phyloP scores from a whole-genome alignment of 2,113 vertebrate species.

The Edolisoma coerulescens region DNA sequence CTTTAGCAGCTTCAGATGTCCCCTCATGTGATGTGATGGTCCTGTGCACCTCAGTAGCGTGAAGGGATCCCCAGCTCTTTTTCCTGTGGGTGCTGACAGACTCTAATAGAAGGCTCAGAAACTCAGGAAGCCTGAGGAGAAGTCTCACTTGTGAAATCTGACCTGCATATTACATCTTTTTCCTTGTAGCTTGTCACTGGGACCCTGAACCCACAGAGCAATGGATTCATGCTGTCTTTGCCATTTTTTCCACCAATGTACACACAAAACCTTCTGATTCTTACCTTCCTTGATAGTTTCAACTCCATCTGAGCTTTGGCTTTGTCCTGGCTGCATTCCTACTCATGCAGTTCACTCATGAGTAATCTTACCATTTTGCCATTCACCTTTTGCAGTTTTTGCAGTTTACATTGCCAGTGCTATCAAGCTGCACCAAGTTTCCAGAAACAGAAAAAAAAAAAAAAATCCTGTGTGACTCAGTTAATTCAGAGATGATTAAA shows the following conservation, averaged over 20 bases:
- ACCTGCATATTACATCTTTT: neutral
- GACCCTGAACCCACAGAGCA: neutral
- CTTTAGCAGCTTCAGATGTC: neutral
- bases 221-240: neutral
- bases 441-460: neutral
- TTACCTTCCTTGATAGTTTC: neutral
- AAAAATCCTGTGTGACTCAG: neutral
- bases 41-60: rapidly evolving
- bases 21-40: neutral
- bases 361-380: neutral
- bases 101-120: neutral
- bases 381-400: neutral
- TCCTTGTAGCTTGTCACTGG: neutral
- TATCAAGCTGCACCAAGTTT: neutral
- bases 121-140: neutral
- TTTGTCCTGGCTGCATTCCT: neutral
- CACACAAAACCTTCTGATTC: neutral
- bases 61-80: neutral
- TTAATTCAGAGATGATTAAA: neutral
- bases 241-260: neutral
- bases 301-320: neutral
- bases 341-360: neutral
- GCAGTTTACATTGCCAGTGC: neutral
- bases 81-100: neutral
- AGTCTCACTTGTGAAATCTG: neutral